A percentile compares a stretch with the other conserved stretches of the same genome.
These are phyloP conservation scores for Lipotes vexillifer DNA, from an alignment of 2,113 vertebrate species.

Conservation along the genomic window DNA sequence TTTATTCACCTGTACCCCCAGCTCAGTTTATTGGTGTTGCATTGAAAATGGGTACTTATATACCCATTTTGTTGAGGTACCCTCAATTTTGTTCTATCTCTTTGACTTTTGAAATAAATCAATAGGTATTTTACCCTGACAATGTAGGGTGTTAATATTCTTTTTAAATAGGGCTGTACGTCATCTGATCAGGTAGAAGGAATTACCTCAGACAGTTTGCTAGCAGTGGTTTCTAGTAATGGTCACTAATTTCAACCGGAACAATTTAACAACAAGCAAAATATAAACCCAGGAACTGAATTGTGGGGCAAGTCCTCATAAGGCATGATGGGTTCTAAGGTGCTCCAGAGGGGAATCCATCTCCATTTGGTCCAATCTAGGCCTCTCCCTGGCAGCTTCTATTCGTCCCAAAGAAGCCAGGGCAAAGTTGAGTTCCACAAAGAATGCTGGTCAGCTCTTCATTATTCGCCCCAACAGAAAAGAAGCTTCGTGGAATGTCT, in stretches of 20 bases:
- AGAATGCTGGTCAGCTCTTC: background rate
- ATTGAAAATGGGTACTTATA: background rate
- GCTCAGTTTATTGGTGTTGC: background rate
- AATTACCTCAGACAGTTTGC: background rate
- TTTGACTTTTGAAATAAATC: background rate
- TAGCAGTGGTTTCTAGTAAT: background rate
- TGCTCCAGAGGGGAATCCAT: accelerated
- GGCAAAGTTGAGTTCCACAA: background rate
- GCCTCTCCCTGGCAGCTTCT: background rate
- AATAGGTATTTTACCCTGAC: background rate
- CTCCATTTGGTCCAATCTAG: background rate
- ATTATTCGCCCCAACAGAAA: background rate
- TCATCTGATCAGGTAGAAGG: background rate
- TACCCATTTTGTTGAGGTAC: background rate
- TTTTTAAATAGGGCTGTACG: background rate
- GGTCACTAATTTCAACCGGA: background rate
- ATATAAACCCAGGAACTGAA: background rate
- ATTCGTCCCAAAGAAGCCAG: background rate
- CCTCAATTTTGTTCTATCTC: background rate
- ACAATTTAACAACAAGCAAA: background rate
- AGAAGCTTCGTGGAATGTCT: background rate
- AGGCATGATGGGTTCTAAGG: background rate
- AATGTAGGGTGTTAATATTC: background rate
- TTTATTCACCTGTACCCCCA: background rate
- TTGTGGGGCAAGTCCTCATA: background rate